Evolutionary conservation across 2,797 vertebrate species (phyloP).

Genomic region (Neosilurus mollespiculum): DNA sequence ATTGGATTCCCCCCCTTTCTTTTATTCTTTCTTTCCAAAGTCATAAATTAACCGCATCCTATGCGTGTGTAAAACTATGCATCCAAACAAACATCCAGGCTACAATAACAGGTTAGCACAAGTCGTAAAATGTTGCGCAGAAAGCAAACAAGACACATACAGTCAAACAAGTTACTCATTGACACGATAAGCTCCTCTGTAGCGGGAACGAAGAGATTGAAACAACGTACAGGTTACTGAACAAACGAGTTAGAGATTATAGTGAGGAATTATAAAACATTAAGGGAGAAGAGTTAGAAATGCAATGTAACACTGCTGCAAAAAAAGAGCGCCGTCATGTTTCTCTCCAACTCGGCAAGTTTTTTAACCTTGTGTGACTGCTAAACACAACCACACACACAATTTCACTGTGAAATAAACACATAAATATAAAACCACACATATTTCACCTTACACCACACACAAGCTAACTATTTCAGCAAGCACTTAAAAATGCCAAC

Average conservation of each 20-base stretch:
- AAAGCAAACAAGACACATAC: not conserved
- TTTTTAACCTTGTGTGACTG: constrained; percentile 2
- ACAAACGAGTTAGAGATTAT: not conserved
- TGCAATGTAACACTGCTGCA: not conserved
- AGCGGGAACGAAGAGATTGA: not conserved
- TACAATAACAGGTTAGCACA: not conserved
- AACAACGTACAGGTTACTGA: not conserved
- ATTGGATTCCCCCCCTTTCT: too few relatives aligned
- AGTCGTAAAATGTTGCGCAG: not conserved
- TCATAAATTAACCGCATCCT: not conserved
- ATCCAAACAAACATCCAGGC: not conserved
- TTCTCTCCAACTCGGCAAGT: not conserved
- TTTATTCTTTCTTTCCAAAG: too few relatives aligned
- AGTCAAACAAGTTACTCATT: constrained; percentile 7
- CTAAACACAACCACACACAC: not conserved
- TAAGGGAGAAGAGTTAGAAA: not conserved
- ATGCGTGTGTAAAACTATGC: not conserved
- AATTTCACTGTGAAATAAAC: not conserved
- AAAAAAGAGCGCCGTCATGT: not conserved
- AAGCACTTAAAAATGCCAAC: not conserved
- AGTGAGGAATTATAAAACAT: too few relatives aligned
- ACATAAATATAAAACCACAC: too few relatives aligned
- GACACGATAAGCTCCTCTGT: not conserved
- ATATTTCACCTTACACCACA: not conserved
- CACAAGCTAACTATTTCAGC: not conserved